Evolutionary conservation across 2,888 invertebrate genomes (phyloP).

Genomic region (Hirtodrosophila histrioides): DNA sequence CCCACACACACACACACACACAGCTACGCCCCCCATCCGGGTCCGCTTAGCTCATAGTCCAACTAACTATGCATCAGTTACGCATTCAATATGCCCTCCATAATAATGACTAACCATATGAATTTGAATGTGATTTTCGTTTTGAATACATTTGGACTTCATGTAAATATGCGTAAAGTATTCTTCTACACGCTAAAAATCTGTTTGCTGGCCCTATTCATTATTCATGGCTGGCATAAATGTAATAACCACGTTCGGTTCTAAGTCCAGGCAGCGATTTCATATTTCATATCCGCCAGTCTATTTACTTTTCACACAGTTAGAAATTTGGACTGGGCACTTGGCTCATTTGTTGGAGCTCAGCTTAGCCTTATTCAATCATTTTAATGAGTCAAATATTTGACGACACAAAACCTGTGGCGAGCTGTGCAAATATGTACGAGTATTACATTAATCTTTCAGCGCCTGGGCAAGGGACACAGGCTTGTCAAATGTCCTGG

Average conservation of each 20-base stretch:
- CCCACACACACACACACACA: background rate
- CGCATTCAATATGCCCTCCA: constrained; percentile 62
- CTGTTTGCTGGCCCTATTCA: constrained; percentile 46
- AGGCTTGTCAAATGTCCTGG: constrained; percentile 4
- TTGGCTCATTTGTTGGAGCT: constrained; percentile 10
- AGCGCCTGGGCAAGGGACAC: constrained; percentile 12
- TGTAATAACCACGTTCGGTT: constrained; percentile 49
- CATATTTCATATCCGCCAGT: constrained; percentile 19
- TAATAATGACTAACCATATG: constrained; percentile 39
- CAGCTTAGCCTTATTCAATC: constrained; percentile 63
- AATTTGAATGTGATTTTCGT: constrained; percentile 57
- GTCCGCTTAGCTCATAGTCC: constrained; percentile 12
- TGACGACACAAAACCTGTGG: constrained; percentile 28
- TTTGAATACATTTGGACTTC: constrained; percentile 48
- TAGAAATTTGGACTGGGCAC: constrained; percentile 12
- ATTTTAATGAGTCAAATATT: constrained; percentile 75
- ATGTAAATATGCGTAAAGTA: constrained; percentile 50
- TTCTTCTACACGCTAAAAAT: constrained; percentile 48
- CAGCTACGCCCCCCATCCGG: constrained; percentile 3
- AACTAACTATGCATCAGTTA: constrained; percentile 42
- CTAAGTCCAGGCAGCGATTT: constrained; percentile 17
- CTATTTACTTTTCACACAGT: constrained; percentile 22
- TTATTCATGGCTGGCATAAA: constrained; percentile 52
- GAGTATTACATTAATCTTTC: constrained; percentile 53
- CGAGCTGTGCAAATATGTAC: constrained; percentile 22